Evolutionary conservation across 2,113 vertebrate genomes (phyloP).

Genomic region (Eudyptes chrysolophus): DNA sequence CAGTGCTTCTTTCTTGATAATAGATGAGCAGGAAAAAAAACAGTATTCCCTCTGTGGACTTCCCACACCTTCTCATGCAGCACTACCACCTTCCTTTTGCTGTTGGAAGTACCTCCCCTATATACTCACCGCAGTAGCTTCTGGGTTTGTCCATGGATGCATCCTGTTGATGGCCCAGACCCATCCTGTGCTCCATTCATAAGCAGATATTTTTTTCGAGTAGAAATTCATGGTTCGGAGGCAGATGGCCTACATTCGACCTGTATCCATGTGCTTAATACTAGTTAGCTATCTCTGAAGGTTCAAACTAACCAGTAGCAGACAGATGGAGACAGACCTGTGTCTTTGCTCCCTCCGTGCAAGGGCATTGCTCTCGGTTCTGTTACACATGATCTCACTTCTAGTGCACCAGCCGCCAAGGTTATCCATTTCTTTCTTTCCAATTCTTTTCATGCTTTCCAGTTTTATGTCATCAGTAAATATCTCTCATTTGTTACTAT

Average conservation of each 20-base stretch:
- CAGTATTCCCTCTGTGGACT: background rate
- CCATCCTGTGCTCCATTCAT: background rate
- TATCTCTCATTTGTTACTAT: conserved; percentile 16
- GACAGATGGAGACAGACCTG: background rate
- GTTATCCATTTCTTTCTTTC: conserved; percentile 16
- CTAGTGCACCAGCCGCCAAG: background rate
- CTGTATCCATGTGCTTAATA: background rate
- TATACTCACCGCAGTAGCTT: background rate
- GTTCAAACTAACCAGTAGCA: background rate
- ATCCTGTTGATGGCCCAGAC: background rate
- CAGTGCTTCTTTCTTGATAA: background rate
- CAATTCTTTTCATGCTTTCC: background rate
- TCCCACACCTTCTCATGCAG: background rate
- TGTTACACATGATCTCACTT: background rate
- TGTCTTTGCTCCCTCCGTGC: background rate
- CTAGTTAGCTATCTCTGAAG: background rate
- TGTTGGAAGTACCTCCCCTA: background rate
- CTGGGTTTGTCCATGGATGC: background rate
- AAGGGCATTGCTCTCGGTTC: background rate
- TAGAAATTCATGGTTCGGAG: background rate
- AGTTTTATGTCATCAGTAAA: conserved; percentile 17
- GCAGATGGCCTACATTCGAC: background rate
- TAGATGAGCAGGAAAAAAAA: background rate
- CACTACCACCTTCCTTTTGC: background rate
- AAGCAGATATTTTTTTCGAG: background rate